phyloP scores from a whole-genome alignment of 2,113 vertebrate genomes.

The Scophthalmus maximus region DNA sequence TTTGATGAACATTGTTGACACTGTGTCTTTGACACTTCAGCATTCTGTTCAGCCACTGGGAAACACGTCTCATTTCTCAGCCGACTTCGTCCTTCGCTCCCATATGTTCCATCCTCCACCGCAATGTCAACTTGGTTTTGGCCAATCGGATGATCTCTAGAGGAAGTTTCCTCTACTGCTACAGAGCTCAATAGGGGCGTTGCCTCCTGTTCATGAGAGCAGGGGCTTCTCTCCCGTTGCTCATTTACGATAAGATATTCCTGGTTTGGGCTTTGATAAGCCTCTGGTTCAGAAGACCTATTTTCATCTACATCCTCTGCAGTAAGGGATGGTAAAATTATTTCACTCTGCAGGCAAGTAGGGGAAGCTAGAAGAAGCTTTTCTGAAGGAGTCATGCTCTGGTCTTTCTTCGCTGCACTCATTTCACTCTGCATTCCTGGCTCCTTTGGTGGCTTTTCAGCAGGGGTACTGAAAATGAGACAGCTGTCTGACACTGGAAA shows the following conservation, averaged over 20 bases:
- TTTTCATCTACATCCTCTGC: conserved; percentile 12
- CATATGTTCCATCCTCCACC: neutral
- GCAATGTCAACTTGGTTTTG: neutral
- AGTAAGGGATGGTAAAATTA: neutral
- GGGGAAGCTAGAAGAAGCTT: neutral
- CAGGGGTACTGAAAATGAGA: conserved; percentile 10
- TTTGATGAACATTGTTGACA: no score
- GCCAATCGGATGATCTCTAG: neutral
- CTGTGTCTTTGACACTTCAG: neutral
- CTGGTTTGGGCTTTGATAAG: conserved; percentile 59
- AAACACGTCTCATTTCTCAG: neutral
- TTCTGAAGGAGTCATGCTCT: neutral
- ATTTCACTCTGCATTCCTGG: neutral
- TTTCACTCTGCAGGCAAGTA: no score
- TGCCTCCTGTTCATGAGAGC: neutral
- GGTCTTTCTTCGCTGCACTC: neutral
- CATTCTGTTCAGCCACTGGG: neutral
- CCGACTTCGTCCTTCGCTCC: neutral
- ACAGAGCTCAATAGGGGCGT: neutral
- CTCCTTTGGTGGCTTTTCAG: neutral
- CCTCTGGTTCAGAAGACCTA: conserved; percentile 64
- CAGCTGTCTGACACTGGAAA: conserved; percentile 33
- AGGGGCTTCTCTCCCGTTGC: neutral
- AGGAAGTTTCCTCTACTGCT: neutral
- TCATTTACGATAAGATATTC: neutral